Percentiles rank a stretch among this genome's conserved stretches.
These are phyloP conservation scores for Cataglyphis hispanica DNA, from an alignment of 1,140 invertebrate species.

Conservation along the genomic window DNA sequence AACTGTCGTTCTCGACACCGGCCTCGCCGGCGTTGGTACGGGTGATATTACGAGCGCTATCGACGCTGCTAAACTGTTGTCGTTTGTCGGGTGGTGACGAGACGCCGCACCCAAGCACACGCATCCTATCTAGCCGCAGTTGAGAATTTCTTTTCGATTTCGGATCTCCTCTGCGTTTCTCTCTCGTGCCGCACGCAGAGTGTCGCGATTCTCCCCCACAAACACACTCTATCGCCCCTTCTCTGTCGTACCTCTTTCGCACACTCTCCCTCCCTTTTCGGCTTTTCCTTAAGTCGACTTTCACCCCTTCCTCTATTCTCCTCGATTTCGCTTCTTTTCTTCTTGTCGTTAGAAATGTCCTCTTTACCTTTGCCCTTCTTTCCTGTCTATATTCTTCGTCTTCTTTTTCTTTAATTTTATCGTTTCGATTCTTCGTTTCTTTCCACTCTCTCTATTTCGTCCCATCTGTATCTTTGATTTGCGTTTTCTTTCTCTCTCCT, in stretches of 20 bases:
- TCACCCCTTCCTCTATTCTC: background rate
- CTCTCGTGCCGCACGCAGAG: constrained; percentile 9
- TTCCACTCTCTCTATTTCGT: constrained; percentile 17
- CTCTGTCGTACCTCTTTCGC: background rate
- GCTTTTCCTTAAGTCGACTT: constrained; percentile 15
- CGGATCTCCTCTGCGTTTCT: constrained; percentile 64
- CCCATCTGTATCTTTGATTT: constrained; percentile 34
- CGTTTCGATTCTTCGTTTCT: background rate
- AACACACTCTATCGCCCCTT: background rate
- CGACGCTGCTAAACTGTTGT: constrained; percentile 66
- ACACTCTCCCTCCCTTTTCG: background rate
- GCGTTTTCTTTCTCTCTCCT: background rate
- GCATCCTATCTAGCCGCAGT: constrained; percentile 85
- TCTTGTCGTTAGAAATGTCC: background rate
- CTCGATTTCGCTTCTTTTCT: background rate
- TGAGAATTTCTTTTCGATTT: constrained; percentile 78
- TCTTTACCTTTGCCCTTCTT: background rate
- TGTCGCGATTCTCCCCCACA: constrained; percentile 5
- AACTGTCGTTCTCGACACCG: constrained; percentile 13
- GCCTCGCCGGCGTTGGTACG: background rate
- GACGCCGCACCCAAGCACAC: constrained; percentile 86
- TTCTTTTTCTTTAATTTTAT: constrained; percentile 7
- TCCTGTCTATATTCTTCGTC: background rate
- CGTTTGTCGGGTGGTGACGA: constrained; percentile 78
- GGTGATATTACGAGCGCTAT: constrained; percentile 48